Base-by-base conservation (phyloP, 2,888 invertebrate species). In the Hecatera dysodea region DNA sequence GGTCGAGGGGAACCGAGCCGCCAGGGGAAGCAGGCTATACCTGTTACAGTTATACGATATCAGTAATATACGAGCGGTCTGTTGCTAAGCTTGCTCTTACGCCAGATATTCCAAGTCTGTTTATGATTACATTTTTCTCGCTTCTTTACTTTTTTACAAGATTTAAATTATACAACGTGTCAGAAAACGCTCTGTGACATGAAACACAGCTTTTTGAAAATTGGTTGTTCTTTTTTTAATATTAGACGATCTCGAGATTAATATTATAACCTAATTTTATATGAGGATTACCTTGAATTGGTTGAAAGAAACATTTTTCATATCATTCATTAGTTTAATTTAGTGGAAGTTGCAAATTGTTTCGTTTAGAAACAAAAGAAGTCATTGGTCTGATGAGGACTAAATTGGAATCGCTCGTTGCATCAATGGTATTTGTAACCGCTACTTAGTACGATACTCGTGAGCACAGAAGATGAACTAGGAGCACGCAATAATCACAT, bases 1-100 rank as follows among this genome's bases (percentile, higher is more conserved):
- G 94, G 94, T 93, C 93, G 92, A 88, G 87, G 88, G 86, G 88
- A 86, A 67, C 60, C 71, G 80, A 73, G 72, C 77, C 80, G 82
- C 68, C 72, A 67, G 74, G 80, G 84, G 80, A 80, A 78, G 78
- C 65, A 65, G 64, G 69, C 44, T 77, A 59, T 81, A 70, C 67
- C 66, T 64, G 50, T 61, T 84, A 83, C 85, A 81, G 78, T 78
- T 84, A 85, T 80, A 78, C 74, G 74, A 79, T 79, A 75, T 77
- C 63, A 57, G 53, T 82, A 65, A 79, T 75, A 82, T 79, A 83
- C 81, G 67, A 78, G 80, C 78, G 61, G 63, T 68, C 74, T 83
- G 87, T 84, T 87, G 79, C 85, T 78, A 82, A 74, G 81, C 72
- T 73, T 78, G 78, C 72, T 81, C 79, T 83, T 73, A 85, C 84